phyloP scores from a whole-genome alignment of 2,113 vertebrate genomes.

The Hippocampus comes region DNA sequence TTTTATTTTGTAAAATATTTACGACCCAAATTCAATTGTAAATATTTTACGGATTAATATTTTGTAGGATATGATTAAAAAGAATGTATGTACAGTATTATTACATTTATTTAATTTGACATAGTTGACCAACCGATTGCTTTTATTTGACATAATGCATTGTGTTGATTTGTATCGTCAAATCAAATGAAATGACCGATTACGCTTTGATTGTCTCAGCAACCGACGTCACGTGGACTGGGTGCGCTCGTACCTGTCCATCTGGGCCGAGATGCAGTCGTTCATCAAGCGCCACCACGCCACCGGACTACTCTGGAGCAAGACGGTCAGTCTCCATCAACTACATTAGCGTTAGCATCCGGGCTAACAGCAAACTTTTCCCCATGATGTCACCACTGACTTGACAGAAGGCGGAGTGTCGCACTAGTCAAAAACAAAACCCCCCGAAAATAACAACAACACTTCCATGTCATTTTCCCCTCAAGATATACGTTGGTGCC shows the following conservation, averaged over 20 bases:
- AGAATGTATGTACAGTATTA: neutral
- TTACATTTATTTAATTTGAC: too few relatives aligned
- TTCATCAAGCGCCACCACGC: constrained; percentile 94
- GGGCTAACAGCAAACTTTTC: neutral
- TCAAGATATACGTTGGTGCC: neutral
- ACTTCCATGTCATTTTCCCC: too few relatives aligned
- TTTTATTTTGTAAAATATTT: neutral
- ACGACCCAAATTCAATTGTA: neutral
- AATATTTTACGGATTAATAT: neutral
- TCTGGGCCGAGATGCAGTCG: constrained; percentile 91
- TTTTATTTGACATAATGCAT: too few relatives aligned
- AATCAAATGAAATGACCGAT: neutral
- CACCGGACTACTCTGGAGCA: constrained; percentile 90
- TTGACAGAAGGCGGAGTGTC: too few relatives aligned
- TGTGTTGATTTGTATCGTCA: too few relatives aligned
- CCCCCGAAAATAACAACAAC: neutral
- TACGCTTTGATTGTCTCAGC: constrained; percentile 55
- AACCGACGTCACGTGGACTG: constrained; percentile 90
- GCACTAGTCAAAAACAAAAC: too few relatives aligned
- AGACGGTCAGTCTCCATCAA: constrained; percentile 77
- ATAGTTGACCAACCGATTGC: neutral
- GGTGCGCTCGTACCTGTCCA: constrained; percentile 90
- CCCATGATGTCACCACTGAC: too few relatives aligned
- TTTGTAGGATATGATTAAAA: neutral
- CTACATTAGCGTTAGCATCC: neutral